phyloP scores from a whole-genome alignment of 2,797 vertebrate species.

The Gambusia yucatana region DNA sequence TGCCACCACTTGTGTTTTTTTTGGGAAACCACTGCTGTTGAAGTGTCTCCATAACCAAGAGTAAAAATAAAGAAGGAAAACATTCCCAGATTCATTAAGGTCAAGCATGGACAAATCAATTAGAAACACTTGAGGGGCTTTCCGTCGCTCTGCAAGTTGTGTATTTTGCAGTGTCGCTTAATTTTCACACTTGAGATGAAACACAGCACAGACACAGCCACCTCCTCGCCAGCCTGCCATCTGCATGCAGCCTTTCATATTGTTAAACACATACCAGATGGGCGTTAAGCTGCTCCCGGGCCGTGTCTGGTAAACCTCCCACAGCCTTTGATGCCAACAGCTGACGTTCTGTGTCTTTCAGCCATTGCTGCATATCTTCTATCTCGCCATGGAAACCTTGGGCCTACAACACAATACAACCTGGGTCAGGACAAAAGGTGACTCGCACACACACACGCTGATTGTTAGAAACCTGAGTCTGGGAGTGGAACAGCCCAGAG shows the following conservation, averaged over 20 bases:
- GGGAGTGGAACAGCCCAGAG: slow-evolving; percentile 45
- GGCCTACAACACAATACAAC: slow-evolving; percentile 88
- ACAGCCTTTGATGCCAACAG: slow-evolving; percentile 96
- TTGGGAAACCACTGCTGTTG: slow-evolving; percentile 17
- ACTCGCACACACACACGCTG: slow-evolving; percentile 54
- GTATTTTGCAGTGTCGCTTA: slow-evolving; percentile 67
- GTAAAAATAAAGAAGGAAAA: slow-evolving; percentile 45
- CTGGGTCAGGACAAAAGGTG: slow-evolving; percentile 78
- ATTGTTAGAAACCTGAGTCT: slow-evolving; percentile 56
- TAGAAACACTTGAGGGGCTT: slow-evolving; percentile 45
- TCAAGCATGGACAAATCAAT: slow-evolving; percentile 55
- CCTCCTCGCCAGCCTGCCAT: slow-evolving; percentile 73
- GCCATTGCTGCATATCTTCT: slow-evolving; percentile 98
- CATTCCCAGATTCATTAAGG: slow-evolving; percentile 62
- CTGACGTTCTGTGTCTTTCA: slow-evolving; percentile 97
- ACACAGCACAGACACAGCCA: slow-evolving; percentile 66
- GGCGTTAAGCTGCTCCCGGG: slow-evolving; percentile 94
- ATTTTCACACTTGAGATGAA: slow-evolving; percentile 79
- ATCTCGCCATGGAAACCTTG: slow-evolving; percentile 99
- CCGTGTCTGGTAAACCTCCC: slow-evolving; percentile 98
- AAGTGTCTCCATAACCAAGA: slow-evolving; percentile 39
- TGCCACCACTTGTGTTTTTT: slow-evolving; percentile 15
- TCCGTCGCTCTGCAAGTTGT: slow-evolving; percentile 43
- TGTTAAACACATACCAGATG: slow-evolving; percentile 93
- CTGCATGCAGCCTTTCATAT: slow-evolving; percentile 78